Conservation (phyloP, 2,113 vertebrate species). For the Salvator merianae region DNA sequence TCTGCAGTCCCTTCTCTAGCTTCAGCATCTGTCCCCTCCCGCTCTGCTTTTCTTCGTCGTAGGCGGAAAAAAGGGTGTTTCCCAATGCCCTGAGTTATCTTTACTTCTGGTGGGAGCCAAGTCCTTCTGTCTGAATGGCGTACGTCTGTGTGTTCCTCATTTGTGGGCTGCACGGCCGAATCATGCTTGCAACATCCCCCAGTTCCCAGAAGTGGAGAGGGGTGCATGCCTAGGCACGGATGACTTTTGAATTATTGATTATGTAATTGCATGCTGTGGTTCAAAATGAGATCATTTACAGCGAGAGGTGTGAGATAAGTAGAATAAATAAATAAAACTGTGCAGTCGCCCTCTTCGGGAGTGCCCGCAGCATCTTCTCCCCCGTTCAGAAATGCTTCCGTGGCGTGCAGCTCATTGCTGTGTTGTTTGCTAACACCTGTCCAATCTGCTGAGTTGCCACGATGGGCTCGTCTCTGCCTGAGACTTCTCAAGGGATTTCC, state of each 20-base stretch:
- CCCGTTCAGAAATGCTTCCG: neutral
- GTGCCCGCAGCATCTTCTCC: neutral
- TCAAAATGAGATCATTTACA: too few relatives aligned
- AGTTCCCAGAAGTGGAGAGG: neutral
- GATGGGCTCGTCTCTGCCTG: too few relatives aligned
- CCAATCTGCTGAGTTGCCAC: neutral
- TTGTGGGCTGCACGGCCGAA: neutral
- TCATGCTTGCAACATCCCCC: too few relatives aligned
- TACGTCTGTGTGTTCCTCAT: neutral
- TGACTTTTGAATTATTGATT: too few relatives aligned
- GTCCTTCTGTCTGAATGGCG: neutral
- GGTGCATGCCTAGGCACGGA: neutral
- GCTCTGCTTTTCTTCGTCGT: too few relatives aligned
- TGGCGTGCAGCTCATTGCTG: neutral
- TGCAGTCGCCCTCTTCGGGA: neutral
- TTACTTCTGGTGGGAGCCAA: neutral
- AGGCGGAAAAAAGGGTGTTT: neutral
- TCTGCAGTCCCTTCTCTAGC: neutral
- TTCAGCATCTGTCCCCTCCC: neutral
- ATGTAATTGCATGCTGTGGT: too few relatives aligned
- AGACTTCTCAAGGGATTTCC: neutral
- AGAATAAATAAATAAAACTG: too few relatives aligned
- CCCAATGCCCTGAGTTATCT: neutral
- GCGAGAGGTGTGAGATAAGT: too few relatives aligned
- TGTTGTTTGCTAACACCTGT: neutral